A percentile compares a stretch with the other conserved stretches of the same genome.
Conservation (phyloP, 2,888 invertebrate genomes). For the Xestia c-nigrum region DNA sequence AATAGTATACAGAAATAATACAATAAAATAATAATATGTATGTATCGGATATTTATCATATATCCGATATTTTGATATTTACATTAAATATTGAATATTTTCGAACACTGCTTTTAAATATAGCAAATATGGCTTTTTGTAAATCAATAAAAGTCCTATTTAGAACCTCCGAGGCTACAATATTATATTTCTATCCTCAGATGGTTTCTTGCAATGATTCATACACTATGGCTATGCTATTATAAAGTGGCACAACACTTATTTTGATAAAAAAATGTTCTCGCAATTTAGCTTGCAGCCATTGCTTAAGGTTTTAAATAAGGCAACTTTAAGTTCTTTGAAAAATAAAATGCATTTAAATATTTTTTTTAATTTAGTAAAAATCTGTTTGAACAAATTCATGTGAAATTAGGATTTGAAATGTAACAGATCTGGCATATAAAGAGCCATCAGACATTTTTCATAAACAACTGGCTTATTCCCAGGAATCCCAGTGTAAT, state of each 20-base stretch:
- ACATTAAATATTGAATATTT: too few relatives aligned
- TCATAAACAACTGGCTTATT: background rate
- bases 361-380: conserved; percentile 1
- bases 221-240: conserved; percentile 6
- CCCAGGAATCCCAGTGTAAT: background rate
- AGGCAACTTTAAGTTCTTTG: conserved; percentile 5
- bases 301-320: conserved; percentile 15
- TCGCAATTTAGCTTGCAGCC: conserved; percentile 39
- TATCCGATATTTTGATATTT: too few relatives aligned
- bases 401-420: conserved; percentile 5
- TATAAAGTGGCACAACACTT: conserved; percentile 19
- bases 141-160: conserved; percentile 1
- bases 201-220: conserved; percentile 13
- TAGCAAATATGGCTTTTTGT: conserved; percentile 3
- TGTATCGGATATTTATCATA: too few relatives aligned
- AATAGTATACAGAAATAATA: too few relatives aligned
- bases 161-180: background rate
- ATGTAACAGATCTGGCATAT: background rate
- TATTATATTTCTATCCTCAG: background rate
- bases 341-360: conserved; percentile 24
- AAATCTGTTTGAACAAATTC: background rate
- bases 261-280: conserved; percentile 17
- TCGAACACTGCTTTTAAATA: conserved; percentile 1
- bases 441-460: background rate
- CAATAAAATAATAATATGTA: too few relatives aligned